phyloP scores from a whole-genome alignment of 1,140 invertebrate species.

The Drosophila lini region DNA sequence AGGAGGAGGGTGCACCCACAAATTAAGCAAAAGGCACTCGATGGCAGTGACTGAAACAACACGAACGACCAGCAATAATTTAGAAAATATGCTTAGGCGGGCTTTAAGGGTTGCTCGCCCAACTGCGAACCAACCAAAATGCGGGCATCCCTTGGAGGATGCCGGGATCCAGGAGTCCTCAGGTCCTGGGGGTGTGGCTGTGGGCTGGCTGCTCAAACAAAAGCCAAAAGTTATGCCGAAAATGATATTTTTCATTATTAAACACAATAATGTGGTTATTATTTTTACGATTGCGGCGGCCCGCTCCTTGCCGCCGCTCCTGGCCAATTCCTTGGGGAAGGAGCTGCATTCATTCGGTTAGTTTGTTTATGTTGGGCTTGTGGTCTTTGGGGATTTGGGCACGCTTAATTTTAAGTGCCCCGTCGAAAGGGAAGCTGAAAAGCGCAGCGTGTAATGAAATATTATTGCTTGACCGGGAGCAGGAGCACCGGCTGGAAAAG shows the following conservation, averaged over 20 bases:
- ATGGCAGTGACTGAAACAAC: slow-evolving; percentile 40
- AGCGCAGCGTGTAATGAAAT: slow-evolving; percentile 70
- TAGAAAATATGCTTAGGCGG: slow-evolving; percentile 78
- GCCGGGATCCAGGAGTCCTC: slow-evolving; percentile 18
- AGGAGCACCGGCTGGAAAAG: slow-evolving; percentile 1
- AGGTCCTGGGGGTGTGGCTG: slow-evolving; percentile 13
- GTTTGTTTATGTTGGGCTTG: slow-evolving; percentile 82
- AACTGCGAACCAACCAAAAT: slow-evolving; percentile 62
- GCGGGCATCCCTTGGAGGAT: slow-evolving; percentile 55
- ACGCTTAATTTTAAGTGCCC: slow-evolving; percentile 83
- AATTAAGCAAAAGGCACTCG: slow-evolving; percentile 81
- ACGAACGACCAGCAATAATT: slow-evolving; percentile 69
- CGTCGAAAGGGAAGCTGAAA: slow-evolving; percentile 60
- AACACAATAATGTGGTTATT: slow-evolving; percentile 84
- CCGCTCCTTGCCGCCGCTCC: slow-evolving; percentile 26
- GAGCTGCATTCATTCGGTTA: slow-evolving; percentile 77
- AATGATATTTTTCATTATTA: slow-evolving; percentile 84
- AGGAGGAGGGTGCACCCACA: slow-evolving; percentile 54
- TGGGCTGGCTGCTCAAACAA: slow-evolving; percentile 64
- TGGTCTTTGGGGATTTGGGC: slow-evolving; percentile 82
- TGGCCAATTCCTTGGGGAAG: slow-evolving; percentile 59
- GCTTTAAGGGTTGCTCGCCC: slow-evolving; percentile 65
- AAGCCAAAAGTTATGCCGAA: slow-evolving; percentile 80
- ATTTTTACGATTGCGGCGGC: slow-evolving; percentile 81
- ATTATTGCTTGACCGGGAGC: slow-evolving; percentile 68